Base-by-base conservation (phyloP, 2,888 invertebrate genomes). In the Drosophila suboccidentalis region DNA sequence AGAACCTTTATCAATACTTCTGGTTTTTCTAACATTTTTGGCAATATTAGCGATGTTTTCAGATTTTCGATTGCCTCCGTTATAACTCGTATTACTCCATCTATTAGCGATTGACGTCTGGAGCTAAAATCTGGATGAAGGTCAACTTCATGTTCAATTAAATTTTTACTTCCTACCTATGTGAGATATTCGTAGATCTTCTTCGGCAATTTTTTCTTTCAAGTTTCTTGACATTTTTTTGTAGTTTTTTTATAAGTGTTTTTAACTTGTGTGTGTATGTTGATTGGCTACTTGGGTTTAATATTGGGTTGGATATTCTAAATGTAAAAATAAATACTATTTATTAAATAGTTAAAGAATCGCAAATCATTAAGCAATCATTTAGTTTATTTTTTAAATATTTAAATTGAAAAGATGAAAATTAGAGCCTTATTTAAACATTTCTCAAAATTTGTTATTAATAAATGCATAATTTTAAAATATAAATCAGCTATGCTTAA, bases 21-120 rank as follows among this genome's bases (percentile, higher is more conserved):
- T 0, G 61, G 70, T 39, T 80, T 51, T 0, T 67, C 64, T 8
- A 87, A 38, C 1, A 87, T n/a, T 44, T 66, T 61, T 4, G 88
- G 86, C 38, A 87, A 22, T 22, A 87, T 75, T 5, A 87, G 36
- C 0, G 86, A 80, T 26, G 83, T 75, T 54, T 82, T 87, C 0
- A 83, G 64, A 9, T 82, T 71, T 2, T 80, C 71, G 1, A 69
- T 49, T 0, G 88, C 69, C 0, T 86, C 75, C 0, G 17, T 4
- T 9, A 86, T 53, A 9, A 50, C 51, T 26, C 66, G n/a, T 15
- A 72, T 9, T 0, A 81, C 76, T 39, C 62, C 60, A 2, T 54
- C 51, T 15, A 87, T 76, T 17, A 78, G 61, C 3, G 71, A 50
- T 1, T 19, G 4, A 5, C 78, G 80, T n/a, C 66, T 59, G 4